Evolutionary conservation across 2,113 vertebrate genomes (phyloP), one percentile per base, ranked within the genome.

Genomic region (Opisthocomus hoazin): DNA sequence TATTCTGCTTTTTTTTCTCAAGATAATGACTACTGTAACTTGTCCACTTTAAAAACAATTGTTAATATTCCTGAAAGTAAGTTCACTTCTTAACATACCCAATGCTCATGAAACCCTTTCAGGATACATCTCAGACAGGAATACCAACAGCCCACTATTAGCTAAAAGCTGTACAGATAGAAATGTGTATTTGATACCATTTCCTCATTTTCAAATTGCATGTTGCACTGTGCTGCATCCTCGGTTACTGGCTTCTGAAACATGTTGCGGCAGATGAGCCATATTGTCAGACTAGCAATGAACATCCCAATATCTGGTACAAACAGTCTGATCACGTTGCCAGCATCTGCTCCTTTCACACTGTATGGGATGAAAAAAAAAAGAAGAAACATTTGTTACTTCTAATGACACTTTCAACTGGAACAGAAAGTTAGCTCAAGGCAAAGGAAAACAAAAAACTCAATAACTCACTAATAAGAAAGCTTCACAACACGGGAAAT

Each of bases 261-360:
- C 90, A 99, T 97, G 90, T 98, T 99, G 96, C 99, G 98, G 95
- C 99, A 99, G 97, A 99, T 64, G 58, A 99, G 98, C 99, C 99
- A 99, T 94, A 98, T 98, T 73, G 98, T 96, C 97, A 99, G 94
- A 60, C 99, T 98, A 12, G 98, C 98, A 86, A 99, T 92, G 96
- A 99, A 99, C 99, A 99, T 99, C 88, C 99, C 99, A 13, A 99
- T 99, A 90, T 99, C 99, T 16, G 99, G 99, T 82, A 99, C 97
- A 96, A 99, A 99, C 61, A 99, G 98, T 37, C 99, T 97, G 96
- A 99, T 99, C 73, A 99, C 99, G 76, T 99, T 99, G 71, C 99
- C 99, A 16, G 99, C 98, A 60, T 99, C 99, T 50, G 99, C 98
- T 76, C 99, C 99, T 65, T 98, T 98, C 95, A 99, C 98, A 68